Conservation (phyloP, 2,113 vertebrate genomes). For the Xiphias gladius region DNA sequence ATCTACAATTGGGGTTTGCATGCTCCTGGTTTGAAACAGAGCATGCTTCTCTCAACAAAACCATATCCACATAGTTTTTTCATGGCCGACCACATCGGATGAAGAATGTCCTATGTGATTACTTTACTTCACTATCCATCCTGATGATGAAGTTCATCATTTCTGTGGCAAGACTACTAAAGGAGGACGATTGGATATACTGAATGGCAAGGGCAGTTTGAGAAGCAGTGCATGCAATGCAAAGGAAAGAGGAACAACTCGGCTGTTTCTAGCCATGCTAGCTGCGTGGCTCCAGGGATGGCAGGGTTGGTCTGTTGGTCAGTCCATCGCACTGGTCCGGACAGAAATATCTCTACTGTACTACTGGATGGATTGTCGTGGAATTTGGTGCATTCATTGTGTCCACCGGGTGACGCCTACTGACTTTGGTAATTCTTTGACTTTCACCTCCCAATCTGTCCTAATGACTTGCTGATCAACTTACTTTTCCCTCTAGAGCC, state of each 20-base stretch:
- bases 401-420: not conserved
- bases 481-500: not conserved
- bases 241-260: not conserved
- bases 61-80: not conserved
- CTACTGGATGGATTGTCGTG: not conserved
- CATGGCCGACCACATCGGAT: conserved; percentile 37
- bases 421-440: not conserved
- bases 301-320: not conserved
- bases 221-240: not conserved
- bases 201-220: not conserved
- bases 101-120: conserved; percentile 28
- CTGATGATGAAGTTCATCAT: conserved; percentile 25
- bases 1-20: not conserved
- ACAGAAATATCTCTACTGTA: not conserved
- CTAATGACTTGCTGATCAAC: too few relatives aligned
- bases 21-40: conserved; percentile 25
- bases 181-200: not conserved
- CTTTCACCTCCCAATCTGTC: too few relatives aligned
- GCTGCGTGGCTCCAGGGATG: not conserved
- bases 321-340: not conserved
- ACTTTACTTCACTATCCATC: conserved; percentile 8
- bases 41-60: conserved; percentile 19
- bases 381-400: not conserved
- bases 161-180: not conserved
- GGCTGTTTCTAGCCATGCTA: not conserved